Evolutionary conservation across 2,888 invertebrate species (phyloP).

Genomic region (Amphipyra tragopoginis): DNA sequence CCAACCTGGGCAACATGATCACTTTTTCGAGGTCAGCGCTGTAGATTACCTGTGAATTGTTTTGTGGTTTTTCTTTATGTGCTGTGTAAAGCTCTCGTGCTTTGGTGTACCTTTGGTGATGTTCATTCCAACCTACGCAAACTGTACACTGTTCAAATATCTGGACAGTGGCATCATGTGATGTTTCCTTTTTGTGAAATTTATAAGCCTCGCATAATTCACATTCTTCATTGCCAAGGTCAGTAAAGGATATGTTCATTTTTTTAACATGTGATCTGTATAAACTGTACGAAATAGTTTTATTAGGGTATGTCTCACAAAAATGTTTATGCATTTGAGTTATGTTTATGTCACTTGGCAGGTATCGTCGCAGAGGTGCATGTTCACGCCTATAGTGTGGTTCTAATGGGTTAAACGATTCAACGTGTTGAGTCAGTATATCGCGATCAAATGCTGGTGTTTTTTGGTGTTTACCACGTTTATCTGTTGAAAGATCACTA

Average conservation of each 20-base stretch:
- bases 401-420: conserved; percentile 49
- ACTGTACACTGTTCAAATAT: conserved; percentile 15
- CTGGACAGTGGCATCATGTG: conserved; percentile 16
- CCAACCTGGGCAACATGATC: conserved; percentile 12
- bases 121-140: conserved; percentile 27
- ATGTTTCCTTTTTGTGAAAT: conserved; percentile 31
- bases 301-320: conserved; percentile 12
- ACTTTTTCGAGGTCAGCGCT: conserved; percentile 10
- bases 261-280: conserved; percentile 46
- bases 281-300: conserved; percentile 10
- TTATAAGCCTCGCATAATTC: conserved; percentile 44
- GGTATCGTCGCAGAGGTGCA: conserved; percentile 48
- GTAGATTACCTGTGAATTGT: background rate
- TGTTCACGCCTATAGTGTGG: conserved; percentile 56
- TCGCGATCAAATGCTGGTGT: conserved; percentile 41
- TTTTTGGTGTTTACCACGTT: conserved; percentile 46
- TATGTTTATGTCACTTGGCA: conserved; percentile 48
- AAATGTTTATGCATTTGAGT: conserved; percentile 47
- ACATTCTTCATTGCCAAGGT: conserved; percentile 54
- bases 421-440: conserved; percentile 44
- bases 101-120: conserved; percentile 8
- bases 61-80: conserved; percentile 4
- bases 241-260: conserved; percentile 49
- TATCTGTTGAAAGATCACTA: conserved; percentile 19
- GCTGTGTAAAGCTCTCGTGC: conserved; percentile 6